These are phyloP conservation scores for Mustelus asterias DNA, from an alignment of 2,113 vertebrate genomes.

Conservation along the genomic window DNA sequence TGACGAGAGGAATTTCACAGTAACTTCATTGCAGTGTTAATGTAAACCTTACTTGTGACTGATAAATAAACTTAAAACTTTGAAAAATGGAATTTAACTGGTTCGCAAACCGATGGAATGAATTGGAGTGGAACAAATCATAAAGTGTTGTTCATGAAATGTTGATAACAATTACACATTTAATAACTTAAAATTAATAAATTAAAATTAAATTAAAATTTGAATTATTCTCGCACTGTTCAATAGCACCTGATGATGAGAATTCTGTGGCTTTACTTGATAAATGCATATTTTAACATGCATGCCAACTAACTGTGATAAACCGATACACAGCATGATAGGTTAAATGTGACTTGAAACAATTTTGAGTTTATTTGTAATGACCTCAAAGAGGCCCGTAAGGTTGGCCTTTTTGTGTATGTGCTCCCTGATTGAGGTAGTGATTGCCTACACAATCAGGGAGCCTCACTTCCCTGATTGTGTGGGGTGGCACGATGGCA, in stretches of 20 bases:
- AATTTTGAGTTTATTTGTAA: background rate
- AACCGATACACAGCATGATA: background rate
- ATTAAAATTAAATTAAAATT: background rate
- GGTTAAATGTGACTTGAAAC: no score
- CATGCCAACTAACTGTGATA: background rate
- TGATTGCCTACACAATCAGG: no score
- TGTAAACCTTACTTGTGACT: no score
- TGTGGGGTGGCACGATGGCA: no score
- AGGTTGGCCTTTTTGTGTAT: no score
- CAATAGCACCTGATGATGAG: background rate
- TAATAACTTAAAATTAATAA: no score
- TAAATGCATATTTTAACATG: background rate
- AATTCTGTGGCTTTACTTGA: background rate
- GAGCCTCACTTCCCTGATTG: no score
- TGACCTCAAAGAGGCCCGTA: no score
- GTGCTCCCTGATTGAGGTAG: no score
- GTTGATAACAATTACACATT: background rate
- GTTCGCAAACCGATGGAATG: background rate
- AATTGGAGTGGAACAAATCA: background rate
- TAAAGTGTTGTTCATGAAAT: background rate
- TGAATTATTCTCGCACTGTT: background rate
- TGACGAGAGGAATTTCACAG: no score
- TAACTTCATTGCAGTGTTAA: no score
- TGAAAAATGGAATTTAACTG: background rate
- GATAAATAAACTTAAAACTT: no score